A percentile compares a stretch with the other conserved stretches of the same genome.
Evolutionary conservation across 2,797 vertebrate genomes (phyloP).

Genomic region (Microctenopoma stevenorrisi): DNA sequence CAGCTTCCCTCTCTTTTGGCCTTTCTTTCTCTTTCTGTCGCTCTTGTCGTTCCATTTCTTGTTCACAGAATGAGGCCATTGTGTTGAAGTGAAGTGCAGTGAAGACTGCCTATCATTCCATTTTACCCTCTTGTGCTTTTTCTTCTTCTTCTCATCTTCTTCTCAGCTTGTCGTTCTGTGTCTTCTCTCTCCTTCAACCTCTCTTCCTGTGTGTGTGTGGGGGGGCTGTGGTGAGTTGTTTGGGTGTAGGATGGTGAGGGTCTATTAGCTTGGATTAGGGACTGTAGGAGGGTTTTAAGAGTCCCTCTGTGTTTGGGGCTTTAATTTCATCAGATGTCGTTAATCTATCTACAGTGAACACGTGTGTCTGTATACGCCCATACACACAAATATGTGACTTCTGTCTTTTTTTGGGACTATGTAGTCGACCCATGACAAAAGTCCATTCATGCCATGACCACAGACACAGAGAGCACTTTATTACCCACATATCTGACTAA

Average conservation of each 20-base stretch:
- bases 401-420: constrained; percentile 27
- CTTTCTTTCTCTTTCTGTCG: constrained; percentile 17
- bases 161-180: constrained; percentile 12
- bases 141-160: constrained; percentile 13
- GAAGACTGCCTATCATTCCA: constrained; percentile 50
- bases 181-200: constrained; percentile 3
- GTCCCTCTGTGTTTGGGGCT: constrained; percentile 52
- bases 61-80: constrained; percentile 66
- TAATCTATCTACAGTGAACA: constrained; percentile 56
- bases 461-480: constrained; percentile 54
- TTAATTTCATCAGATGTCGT: constrained; percentile 66
- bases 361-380: background rate
- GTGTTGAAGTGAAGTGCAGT: constrained; percentile 45
- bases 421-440: constrained; percentile 30
- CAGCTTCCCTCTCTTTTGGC: constrained; percentile 23
- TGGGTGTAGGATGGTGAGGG: constrained; percentile 18
- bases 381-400: constrained; percentile 29
- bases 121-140: background rate
- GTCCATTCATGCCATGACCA: constrained; percentile 32
- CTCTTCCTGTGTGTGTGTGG: constrained; percentile 19
- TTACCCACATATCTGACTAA: constrained; percentile 38
- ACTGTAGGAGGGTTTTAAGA: constrained; percentile 55
- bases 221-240: background rate
- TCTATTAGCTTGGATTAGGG: constrained; percentile 64
- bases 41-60: constrained; percentile 33